Percentiles rank a stretch among this genome's conserved stretches.
Conservation (phyloP, 2,797 vertebrate species). For the Prunella strophiata region DNA sequence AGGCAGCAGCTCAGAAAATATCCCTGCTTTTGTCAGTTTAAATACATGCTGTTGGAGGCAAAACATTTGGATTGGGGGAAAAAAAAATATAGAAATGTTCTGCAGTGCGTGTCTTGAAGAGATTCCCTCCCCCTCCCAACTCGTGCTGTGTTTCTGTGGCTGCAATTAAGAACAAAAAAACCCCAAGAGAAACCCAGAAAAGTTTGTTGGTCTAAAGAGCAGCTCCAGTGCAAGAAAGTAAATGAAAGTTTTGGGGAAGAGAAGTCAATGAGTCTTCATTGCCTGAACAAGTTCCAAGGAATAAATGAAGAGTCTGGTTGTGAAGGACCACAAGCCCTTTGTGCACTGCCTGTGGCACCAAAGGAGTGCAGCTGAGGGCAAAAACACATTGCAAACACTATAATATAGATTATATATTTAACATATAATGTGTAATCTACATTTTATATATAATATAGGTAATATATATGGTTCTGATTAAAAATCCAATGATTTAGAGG, state of each 20-base stretch:
- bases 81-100: background rate
- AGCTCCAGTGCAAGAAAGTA: background rate
- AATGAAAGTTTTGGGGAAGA: background rate
- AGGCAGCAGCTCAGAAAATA: constrained; percentile 50
- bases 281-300: background rate
- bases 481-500: background rate
- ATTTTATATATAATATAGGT: background rate
- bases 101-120: background rate
- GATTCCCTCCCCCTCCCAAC: background rate
- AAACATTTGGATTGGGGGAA: constrained; percentile 13
- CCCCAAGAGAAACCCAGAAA: background rate
- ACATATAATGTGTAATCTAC: too few species aligned
- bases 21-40: constrained; percentile 32
- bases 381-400: background rate
- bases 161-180: background rate
- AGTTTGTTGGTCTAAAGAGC: background rate
- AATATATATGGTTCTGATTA: background rate
- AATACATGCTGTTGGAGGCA: constrained; percentile 24
- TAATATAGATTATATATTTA: too few species aligned
- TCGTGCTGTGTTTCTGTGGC: background rate
- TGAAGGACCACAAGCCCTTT: background rate
- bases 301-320: background rate
- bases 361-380: background rate
- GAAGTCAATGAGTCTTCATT: background rate
- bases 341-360: background rate